These are phyloP conservation scores for Phataginus tetradactyla DNA, from an alignment of 2,797 vertebrate species.

Conservation along the genomic window DNA sequence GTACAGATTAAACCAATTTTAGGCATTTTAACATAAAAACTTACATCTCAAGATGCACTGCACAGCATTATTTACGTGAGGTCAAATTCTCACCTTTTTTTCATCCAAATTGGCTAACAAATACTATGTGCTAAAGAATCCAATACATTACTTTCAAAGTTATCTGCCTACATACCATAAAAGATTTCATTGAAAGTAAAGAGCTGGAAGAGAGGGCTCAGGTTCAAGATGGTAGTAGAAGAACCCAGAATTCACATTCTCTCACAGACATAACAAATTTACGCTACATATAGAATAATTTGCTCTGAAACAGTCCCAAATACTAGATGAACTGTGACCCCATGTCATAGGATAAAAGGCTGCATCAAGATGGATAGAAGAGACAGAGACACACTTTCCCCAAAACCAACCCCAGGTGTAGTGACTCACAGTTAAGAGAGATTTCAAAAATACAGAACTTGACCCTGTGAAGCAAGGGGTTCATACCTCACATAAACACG, in stretches of 20 bases:
- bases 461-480: not conserved
- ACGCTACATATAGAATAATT: not conserved
- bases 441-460: not conserved
- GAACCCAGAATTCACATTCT: not conserved
- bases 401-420: not conserved
- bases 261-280: not conserved
- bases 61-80: not conserved
- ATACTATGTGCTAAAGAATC: not conserved
- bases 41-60: not conserved
- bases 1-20: not conserved
- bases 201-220: not conserved
- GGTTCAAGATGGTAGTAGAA: not conserved
- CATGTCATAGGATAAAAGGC: not conserved
- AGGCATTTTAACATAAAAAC: conserved; percentile 5
- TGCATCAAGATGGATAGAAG: not conserved
- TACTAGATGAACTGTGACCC: not conserved
- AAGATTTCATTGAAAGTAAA: conserved; percentile 36
- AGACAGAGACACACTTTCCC: not conserved
- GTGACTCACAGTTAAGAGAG: not conserved
- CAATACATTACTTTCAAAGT: not conserved
- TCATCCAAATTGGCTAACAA: not conserved
- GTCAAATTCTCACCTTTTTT: conserved; percentile 23
- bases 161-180: not conserved
- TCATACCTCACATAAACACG: not conserved
- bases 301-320: not conserved